Conservation (phyloP, 2,888 invertebrate species). For the Xylota segnis region DNA sequence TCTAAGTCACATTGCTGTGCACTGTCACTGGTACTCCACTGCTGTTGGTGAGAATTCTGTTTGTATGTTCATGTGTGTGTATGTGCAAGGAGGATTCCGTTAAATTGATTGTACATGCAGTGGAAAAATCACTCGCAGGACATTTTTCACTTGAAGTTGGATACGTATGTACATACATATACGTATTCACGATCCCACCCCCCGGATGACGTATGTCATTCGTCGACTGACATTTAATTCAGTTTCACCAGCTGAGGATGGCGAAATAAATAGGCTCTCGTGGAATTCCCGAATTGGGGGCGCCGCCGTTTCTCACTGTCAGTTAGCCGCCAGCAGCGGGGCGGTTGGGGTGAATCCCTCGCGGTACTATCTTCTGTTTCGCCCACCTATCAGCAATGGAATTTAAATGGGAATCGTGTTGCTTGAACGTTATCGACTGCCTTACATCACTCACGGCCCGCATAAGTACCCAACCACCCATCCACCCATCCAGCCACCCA, state of each 20-base stretch:
- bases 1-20: constrained; percentile 64
- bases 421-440: constrained; percentile 72
- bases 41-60: constrained; percentile 12
- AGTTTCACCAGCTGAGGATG: constrained; percentile 65
- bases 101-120: constrained; percentile 60
- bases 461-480: constrained; percentile 5
- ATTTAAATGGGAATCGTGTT: constrained; percentile 76
- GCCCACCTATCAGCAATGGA: constrained; percentile 72
- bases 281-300: constrained; percentile 65
- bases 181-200: not conserved
- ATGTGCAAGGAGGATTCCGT: constrained; percentile 54
- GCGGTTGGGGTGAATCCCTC: constrained; percentile 39
- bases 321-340: constrained; percentile 29
- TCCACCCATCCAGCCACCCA: too few relatives aligned
- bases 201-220: constrained; percentile 68
- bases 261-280: constrained; percentile 72
- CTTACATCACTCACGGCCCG: constrained; percentile 61
- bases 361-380: constrained; percentile 24
- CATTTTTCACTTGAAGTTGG: constrained; percentile 60
- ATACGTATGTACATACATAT: not conserved
- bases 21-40: constrained; percentile 9
- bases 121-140: constrained; percentile 56
- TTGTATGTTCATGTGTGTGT: constrained; percentile 36
- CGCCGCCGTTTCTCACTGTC: constrained; percentile 68
- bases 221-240: constrained; percentile 76